Conservation (phyloP, 2,888 invertebrate species). For the Lampropteryx suffumata region DNA sequence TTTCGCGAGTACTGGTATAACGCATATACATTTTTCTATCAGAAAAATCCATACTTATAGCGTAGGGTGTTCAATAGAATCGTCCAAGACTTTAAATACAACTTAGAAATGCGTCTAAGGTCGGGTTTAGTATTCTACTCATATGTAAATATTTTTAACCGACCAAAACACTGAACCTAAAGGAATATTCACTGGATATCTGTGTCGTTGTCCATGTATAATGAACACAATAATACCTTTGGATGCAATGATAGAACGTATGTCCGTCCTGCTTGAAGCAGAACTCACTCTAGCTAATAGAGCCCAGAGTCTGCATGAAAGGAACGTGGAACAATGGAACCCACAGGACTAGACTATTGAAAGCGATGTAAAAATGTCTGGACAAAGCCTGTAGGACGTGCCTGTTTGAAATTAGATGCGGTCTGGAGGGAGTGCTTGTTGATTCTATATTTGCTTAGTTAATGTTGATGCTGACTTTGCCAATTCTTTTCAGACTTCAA, state of each 20-base stretch:
- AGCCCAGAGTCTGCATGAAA: conserved; percentile 39
- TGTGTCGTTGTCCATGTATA: too few species aligned
- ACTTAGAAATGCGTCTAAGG: too few species aligned
- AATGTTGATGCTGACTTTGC: background rate
- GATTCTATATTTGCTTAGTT: conserved; percentile 14
- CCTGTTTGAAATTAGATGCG: conserved; percentile 57
- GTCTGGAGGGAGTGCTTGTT: conserved; percentile 17
- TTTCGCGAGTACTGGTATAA: too few species aligned
- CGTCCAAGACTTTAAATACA: too few species aligned
- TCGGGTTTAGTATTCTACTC: too few species aligned
- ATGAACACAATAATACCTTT: conserved; percentile 7
- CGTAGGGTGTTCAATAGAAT: too few species aligned
- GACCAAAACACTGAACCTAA: too few species aligned
- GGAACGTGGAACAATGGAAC: conserved; percentile 60
- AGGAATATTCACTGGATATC: too few species aligned
- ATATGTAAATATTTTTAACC: too few species aligned
- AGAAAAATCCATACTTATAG: too few species aligned
- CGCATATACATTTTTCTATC: too few species aligned
- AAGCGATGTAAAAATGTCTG: conserved; percentile 58
- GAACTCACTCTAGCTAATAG: conserved; percentile 32
- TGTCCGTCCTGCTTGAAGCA: conserved; percentile 13
- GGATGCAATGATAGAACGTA: conserved; percentile 5
- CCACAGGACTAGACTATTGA: conserved; percentile 55
- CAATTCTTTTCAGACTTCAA: background rate
- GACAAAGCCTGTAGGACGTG: conserved; percentile 32